Percentiles rank a stretch among this genome's conserved stretches.
Evolutionary conservation across 2,888 invertebrate species (phyloP).

Genomic region (Scaptomyza flava): DNA sequence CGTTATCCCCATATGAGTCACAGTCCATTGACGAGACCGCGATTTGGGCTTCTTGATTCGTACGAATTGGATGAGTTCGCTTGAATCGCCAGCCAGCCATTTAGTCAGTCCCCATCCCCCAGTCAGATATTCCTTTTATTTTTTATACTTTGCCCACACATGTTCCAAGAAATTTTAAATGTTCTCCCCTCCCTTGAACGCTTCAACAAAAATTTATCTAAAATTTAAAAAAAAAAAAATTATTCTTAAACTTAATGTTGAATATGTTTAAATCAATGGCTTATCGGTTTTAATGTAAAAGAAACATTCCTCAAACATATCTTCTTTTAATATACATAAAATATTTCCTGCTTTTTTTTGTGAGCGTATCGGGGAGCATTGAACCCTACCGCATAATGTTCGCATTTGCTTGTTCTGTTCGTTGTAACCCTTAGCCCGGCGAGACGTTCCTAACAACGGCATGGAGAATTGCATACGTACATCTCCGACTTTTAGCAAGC

Average conservation of each 20-base stretch:
- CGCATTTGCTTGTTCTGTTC: constrained; percentile 10
- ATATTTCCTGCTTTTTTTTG: not conserved
- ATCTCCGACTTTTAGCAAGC: not conserved
- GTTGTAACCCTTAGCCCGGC: not conserved
- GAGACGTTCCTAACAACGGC: constrained; percentile 10
- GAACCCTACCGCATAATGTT: constrained; percentile 10
- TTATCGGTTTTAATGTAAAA: no score
- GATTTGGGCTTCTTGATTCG: constrained; percentile 29
- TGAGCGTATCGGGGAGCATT: constrained; percentile 2
- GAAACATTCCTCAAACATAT: no score
- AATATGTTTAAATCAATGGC: no score
- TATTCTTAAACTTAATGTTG: no score
- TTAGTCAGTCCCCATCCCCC: no score
- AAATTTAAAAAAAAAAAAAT: no score
- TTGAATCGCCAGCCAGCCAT: constrained; percentile 22
- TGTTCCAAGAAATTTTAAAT: no score
- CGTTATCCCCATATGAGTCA: constrained; percentile 35
- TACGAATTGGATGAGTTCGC: constrained; percentile 44
- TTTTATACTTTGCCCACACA: no score
- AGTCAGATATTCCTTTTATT: no score
- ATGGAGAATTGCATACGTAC: not conserved
- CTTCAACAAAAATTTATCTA: no score
- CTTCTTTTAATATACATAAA: no score
- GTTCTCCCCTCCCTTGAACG: no score
- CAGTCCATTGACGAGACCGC: constrained; percentile 56